phyloP scores from a whole-genome alignment of 2,888 invertebrate species.

The Tinea trinotella region DNA sequence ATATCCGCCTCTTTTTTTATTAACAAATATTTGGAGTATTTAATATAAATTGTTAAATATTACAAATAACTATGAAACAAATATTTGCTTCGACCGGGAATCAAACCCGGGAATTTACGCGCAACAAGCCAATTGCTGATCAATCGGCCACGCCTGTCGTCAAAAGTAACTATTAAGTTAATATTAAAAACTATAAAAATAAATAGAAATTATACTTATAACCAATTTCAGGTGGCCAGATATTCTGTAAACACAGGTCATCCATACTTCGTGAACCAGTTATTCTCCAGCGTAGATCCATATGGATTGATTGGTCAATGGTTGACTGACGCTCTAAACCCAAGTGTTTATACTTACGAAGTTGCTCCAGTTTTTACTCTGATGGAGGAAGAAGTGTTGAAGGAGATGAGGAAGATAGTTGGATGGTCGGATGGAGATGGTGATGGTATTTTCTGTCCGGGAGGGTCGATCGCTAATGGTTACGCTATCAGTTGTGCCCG shows the following conservation, averaged over 20 bases:
- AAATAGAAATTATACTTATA: neutral
- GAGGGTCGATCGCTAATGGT: conserved; percentile 92
- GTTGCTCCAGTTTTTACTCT: conserved; percentile 90
- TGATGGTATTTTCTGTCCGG: conserved; percentile 91
- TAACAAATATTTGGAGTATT: no score
- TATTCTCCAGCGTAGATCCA: conserved; percentile 88
- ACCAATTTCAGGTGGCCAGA: conserved; percentile 52
- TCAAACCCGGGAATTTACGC: no score
- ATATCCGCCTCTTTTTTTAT: no score
- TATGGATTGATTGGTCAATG: conserved; percentile 89
- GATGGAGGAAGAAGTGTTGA: conserved; percentile 87
- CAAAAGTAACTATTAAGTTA: no score
- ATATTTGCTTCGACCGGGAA: no score
- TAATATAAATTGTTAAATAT: no score
- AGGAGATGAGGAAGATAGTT: conserved; percentile 84
- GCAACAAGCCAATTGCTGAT: no score
- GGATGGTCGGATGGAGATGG: conserved; percentile 82
- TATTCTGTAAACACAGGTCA: conserved; percentile 93
- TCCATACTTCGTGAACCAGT: conserved; percentile 90
- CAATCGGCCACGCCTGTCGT: no score
- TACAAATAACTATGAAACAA: no score
- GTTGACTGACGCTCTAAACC: conserved; percentile 88
- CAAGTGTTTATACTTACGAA: conserved; percentile 91
- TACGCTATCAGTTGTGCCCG: conserved; percentile 92
- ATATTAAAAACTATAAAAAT: neutral